Evolutionary conservation across 2,888 invertebrate genomes (phyloP).

Genomic region (Carterocephalus palaemon): DNA sequence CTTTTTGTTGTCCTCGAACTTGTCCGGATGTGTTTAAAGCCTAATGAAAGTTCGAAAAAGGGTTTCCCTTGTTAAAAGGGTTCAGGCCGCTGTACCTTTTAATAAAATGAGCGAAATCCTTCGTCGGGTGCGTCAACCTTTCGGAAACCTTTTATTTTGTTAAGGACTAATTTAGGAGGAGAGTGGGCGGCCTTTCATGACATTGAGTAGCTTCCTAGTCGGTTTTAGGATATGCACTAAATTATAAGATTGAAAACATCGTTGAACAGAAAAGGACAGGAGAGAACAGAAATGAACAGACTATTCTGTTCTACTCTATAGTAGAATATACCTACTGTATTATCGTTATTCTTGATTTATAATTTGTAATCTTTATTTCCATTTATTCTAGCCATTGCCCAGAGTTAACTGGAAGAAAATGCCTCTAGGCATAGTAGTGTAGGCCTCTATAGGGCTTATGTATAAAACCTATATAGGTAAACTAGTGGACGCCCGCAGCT

Average conservation of each 20-base stretch:
- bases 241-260: background rate
- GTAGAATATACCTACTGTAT: too few relatives aligned
- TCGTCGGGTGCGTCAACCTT: conserved; percentile 12
- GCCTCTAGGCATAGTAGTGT: too few relatives aligned
- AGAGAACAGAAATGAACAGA: too few relatives aligned
- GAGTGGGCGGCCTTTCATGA: conserved; percentile 10
- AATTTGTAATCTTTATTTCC: too few relatives aligned
- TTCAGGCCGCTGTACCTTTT: conserved; percentile 17
- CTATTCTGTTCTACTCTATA: too few relatives aligned
- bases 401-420: too few relatives aligned
- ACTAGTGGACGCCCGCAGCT: too few relatives aligned
- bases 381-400: too few relatives aligned
- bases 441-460: too few relatives aligned
- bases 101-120: conserved; percentile 21
- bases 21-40: conserved; percentile 13
- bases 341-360: too few relatives aligned
- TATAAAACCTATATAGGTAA: too few relatives aligned
- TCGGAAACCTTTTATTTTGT: conserved; percentile 8
- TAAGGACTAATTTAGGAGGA: conserved; percentile 6
- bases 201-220: conserved; percentile 5
- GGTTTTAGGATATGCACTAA: conserved; percentile 4
- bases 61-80: conserved; percentile 19
- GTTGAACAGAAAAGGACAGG: background rate
- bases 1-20: conserved; percentile 4
- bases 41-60: conserved; percentile 23